Evolutionary conservation across 2,888 invertebrate genomes (phyloP), one percentile per base, ranked within the genome.

Genomic region (Meandrusa payeni): DNA sequence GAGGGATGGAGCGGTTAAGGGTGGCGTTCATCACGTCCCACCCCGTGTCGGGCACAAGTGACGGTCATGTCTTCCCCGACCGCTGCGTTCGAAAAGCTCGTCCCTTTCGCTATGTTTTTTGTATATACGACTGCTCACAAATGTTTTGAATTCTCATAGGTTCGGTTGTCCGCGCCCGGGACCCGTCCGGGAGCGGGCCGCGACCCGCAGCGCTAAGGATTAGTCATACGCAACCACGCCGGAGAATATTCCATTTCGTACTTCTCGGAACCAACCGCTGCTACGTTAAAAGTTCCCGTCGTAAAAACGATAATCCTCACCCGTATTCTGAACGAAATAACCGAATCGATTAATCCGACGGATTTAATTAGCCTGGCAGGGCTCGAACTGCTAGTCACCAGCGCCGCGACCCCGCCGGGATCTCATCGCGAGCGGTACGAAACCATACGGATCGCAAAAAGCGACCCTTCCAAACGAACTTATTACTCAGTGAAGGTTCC

Each of bases 31-130:
- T 72, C 72, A 73, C 64, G 76, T 64, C 76, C 79, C 85, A 81
- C 85, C 85, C 85, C 76, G 76, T 74, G 82, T 76, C 80, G 76
- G 68, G 69, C 64, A 70, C 81, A 78, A 81, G 80, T 79, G 81
- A 78, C 80, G 71, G 61, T 59, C 55, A 73, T 71, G 80, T 77
- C 83, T 76, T 78, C 78, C 80, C 78, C 76, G 76, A 70, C 65
- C 72, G 76, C 76, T 76, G 79, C 68, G 63, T 71, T 74, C 67
- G 74, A 73, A 70, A 71, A 69, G 72, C 71, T 70, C 71, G 70
- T 69, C 76, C 77, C 59, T 57, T 74, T 70, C 50, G 52, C 57
- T 51, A 50, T 51, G 51, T 60, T 63, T 63, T 64, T 58, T 43
- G 41, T 50, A 56, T 52, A 52, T 51, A 57, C 41, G 49, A 49